phyloP scores from a whole-genome alignment of 2,888 invertebrate genomes.

The Pedicia rivosa region DNA sequence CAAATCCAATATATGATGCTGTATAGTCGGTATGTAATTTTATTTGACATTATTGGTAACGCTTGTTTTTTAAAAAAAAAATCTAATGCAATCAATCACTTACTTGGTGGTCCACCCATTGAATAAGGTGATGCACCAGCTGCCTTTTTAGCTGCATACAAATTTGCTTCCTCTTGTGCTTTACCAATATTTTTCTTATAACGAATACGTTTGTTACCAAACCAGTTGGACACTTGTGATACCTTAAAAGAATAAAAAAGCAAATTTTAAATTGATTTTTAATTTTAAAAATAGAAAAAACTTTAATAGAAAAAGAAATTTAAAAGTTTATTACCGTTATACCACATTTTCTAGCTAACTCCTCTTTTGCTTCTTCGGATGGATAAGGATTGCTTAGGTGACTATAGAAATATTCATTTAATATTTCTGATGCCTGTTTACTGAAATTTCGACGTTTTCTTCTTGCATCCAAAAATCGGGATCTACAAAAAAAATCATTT shows the following conservation, averaged over 20 bases:
- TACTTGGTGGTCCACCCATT: constrained; percentile 72
- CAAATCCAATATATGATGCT: too few species aligned
- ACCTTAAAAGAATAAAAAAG: constrained; percentile 17
- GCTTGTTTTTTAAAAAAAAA: too few species aligned
- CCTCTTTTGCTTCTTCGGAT: constrained; percentile 99
- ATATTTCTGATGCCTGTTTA: constrained; percentile 98
- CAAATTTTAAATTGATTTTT: not conserved
- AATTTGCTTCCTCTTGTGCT: constrained; percentile 97
- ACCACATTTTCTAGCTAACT: constrained; percentile 96
- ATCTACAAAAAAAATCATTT: too few species aligned
- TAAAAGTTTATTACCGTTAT: constrained; percentile 74
- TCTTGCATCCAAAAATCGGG: constrained; percentile 57
- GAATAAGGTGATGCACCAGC: constrained; percentile 82
- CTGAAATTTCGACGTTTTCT: constrained; percentile 96
- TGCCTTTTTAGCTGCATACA: constrained; percentile 97
- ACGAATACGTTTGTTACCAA: constrained; percentile 97
- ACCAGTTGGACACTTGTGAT: constrained; percentile 94
- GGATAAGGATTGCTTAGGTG: constrained; percentile 99
- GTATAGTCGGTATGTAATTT: too few species aligned
- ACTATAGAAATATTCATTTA: constrained; percentile 99
- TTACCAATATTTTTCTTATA: constrained; percentile 99
- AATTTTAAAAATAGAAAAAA: not conserved
- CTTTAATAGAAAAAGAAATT: not conserved
- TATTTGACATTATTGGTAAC: too few species aligned
- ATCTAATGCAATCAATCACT: too few species aligned